A percentile compares a stretch with the other conserved stretches of the same genome.
These are phyloP conservation scores for Corythornis cristatus DNA, from an alignment of 2,113 vertebrate species.

Conservation along the genomic window DNA sequence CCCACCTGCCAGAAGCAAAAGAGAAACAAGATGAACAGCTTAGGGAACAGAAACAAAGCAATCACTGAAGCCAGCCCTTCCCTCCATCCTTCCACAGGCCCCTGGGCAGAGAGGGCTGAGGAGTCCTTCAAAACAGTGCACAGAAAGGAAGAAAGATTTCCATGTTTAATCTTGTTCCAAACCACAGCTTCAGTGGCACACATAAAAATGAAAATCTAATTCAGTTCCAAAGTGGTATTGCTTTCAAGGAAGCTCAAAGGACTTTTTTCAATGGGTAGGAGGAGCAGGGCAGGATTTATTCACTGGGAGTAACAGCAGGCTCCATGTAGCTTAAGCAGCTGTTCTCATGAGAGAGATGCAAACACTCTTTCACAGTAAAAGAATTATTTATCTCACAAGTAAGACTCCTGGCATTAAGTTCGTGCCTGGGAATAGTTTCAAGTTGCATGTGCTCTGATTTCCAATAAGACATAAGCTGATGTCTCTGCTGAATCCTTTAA, in stretches of 20 bases:
- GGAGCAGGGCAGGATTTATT: neutral
- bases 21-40: slow-evolving; percentile 8
- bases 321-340: neutral
- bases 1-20: neutral
- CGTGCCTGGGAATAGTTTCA: neutral
- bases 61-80: neutral
- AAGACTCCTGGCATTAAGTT: neutral
- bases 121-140: neutral
- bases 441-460: neutral
- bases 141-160: neutral
- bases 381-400: neutral
- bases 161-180: neutral
- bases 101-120: neutral
- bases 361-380: neutral
- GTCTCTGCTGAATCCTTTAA: neutral
- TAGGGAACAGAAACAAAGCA: neutral
- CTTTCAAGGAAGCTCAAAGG: neutral
- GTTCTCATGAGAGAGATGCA: neutral
- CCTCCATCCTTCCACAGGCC: neutral
- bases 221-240: neutral
- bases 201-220: neutral
- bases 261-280: neutral
- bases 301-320: neutral
- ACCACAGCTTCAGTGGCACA: neutral
- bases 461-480: neutral